These are phyloP conservation scores for Phylloscopus trochiloides DNA, from an alignment of 2,113 vertebrate species.

Conservation along the genomic window DNA sequence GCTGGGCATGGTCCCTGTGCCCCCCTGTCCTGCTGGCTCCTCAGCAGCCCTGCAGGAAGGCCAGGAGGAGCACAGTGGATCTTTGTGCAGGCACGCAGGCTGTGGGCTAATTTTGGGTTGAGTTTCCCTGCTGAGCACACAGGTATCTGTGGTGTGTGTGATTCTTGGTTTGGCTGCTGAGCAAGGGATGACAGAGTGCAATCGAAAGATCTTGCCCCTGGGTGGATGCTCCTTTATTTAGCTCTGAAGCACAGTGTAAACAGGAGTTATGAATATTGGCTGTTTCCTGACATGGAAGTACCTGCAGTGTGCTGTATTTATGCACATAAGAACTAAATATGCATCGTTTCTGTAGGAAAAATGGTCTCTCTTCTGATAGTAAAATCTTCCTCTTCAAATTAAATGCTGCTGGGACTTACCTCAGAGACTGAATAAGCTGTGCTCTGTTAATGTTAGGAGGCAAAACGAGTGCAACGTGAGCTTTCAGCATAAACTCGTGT, in stretches of 20 bases:
- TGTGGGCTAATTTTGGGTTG: neutral
- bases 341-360: conserved; percentile 29
- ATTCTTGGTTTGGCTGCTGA: conserved; percentile 5
- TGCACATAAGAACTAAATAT: neutral
- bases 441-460: conserved; percentile 32
- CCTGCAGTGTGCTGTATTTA: neutral
- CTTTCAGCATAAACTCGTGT: conserved; percentile 53
- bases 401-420: neutral
- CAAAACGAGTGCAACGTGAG: conserved; percentile 18
- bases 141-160: neutral
- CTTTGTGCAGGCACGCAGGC: neutral
- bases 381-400: neutral
- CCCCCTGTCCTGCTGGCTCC: neutral
- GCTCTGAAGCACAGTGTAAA: neutral
- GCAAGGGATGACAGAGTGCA: neutral
- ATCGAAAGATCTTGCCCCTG: neutral
- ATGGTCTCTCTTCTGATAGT: neutral
- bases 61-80: neutral
- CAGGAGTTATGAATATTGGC: neutral
- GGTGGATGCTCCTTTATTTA: neutral
- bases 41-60: neutral
- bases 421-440: conserved; percentile 24
- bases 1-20: neutral
- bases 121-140: neutral
- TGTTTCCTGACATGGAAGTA: neutral